Conservation (phyloP, 1,140 invertebrate genomes). For the Drosophila cardini region DNA sequence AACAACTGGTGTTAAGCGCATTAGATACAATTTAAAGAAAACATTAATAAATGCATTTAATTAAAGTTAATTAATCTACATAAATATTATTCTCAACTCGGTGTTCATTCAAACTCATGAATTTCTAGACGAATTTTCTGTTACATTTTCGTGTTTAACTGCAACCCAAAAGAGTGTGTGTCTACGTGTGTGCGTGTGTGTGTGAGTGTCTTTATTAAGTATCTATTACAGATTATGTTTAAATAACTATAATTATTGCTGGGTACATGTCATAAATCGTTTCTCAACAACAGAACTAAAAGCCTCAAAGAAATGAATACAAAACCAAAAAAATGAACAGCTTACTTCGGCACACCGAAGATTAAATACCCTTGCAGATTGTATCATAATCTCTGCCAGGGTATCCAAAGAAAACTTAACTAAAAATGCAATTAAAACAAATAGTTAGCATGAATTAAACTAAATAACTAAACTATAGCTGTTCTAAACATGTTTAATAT, state of each 20-base stretch:
- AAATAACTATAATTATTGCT: constrained; percentile 55
- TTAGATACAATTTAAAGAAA: constrained; percentile 32
- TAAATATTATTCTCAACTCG: constrained; percentile 36
- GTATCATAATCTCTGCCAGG: neutral
- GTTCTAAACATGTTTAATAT: constrained; percentile 53
- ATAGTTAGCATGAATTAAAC: constrained; percentile 69
- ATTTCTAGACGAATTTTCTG: constrained; percentile 26
- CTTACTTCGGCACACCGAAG: constrained; percentile 6
- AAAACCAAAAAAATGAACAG: constrained; percentile 28
- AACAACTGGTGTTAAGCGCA: constrained; percentile 34
- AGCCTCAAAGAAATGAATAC: constrained; percentile 6
- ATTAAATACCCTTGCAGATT: constrained; percentile 8
- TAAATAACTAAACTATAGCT: constrained; percentile 60
- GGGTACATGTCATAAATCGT: constrained; percentile 82
- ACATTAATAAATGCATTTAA: constrained; percentile 40
- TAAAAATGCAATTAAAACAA: constrained; percentile 28
- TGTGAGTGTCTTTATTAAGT: constrained; percentile 31
- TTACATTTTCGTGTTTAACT: constrained; percentile 27
- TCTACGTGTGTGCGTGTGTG: constrained; percentile 32
- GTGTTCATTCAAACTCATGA: constrained; percentile 29
- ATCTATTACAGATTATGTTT: constrained; percentile 65
- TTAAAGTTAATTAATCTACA: constrained; percentile 33
- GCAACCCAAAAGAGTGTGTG: constrained; percentile 44
- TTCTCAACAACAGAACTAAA: constrained; percentile 53
- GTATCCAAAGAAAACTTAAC: constrained; percentile 41